A percentile compares a stretch with the other conserved stretches of the same genome.
phyloP scores from a whole-genome alignment of 2,797 vertebrate species.

The Echiichthys vipera region DNA sequence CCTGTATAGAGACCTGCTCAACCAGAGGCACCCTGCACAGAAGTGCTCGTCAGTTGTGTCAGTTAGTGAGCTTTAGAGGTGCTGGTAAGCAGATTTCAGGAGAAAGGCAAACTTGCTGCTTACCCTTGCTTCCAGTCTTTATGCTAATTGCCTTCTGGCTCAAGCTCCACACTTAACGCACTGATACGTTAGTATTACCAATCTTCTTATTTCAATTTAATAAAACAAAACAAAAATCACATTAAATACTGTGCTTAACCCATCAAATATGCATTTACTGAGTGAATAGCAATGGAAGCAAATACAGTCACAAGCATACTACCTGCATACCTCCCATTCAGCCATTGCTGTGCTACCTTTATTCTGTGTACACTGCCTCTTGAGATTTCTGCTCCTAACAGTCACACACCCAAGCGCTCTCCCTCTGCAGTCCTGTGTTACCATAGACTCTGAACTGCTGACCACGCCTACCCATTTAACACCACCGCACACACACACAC shows the following conservation, averaged over 20 bases:
- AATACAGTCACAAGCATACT: neutral
- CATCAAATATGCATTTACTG: neutral
- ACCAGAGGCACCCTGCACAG: neutral
- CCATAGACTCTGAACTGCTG: constrained; percentile 46
- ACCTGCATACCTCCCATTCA: constrained; percentile 28
- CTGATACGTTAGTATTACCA: neutral
- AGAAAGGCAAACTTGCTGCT: neutral
- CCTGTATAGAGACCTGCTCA: neutral
- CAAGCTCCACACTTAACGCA: neutral
- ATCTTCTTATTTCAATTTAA: neutral
- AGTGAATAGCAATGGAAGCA: constrained; percentile 7
- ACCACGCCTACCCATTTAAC: constrained; percentile 61
- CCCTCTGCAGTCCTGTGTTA: constrained; percentile 58
- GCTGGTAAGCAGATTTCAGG: neutral
- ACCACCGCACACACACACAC: constrained; percentile 27
- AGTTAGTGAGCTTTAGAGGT: neutral
- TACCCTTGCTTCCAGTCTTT: neutral
- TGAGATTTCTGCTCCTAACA: constrained; percentile 37
- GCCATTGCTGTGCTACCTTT: constrained; percentile 21
- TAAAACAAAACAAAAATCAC: neutral
- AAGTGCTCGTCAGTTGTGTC: no score
- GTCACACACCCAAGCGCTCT: constrained; percentile 26
- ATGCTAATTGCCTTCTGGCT: constrained; percentile 1
- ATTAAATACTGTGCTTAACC: neutral
- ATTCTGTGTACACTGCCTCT: constrained; percentile 40